A percentile compares a stretch with the other conserved stretches of the same genome.
These are phyloP conservation scores for Eurypyga helias DNA, from an alignment of 2,113 vertebrate genomes.

Conservation along the genomic window DNA sequence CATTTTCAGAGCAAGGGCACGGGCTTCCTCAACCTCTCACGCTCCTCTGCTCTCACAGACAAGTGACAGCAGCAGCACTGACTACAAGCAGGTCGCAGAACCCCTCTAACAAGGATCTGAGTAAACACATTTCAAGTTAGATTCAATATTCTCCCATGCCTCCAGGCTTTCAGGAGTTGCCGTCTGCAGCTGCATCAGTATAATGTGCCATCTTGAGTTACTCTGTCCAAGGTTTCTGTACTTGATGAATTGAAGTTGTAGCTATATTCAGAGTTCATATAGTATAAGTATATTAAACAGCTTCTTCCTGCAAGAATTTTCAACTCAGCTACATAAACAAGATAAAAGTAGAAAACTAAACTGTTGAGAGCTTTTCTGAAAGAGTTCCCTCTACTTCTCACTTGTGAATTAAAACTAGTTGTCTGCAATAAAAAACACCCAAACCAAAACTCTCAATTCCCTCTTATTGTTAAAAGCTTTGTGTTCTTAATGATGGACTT, in stretches of 20 bases:
- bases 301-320: neutral
- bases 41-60: neutral
- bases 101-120: neutral
- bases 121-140: neutral
- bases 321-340: neutral
- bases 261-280: neutral
- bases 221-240: neutral
- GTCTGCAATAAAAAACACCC: accelerated
- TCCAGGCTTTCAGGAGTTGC: neutral
- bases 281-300: neutral
- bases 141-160: neutral
- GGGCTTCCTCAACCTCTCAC: neutral
- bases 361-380: neutral
- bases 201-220: neutral
- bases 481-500: neutral
- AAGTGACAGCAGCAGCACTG: neutral
- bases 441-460: accelerated
- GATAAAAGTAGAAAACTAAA: neutral
- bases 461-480: neutral
- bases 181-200: neutral
- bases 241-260: neutral
- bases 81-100: neutral
- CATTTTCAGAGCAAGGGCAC: neutral
- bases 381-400: neutral
- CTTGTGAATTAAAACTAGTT: neutral